Evolutionary conservation across 2,888 invertebrate genomes (phyloP), one percentile per base, ranked within the genome.

Genomic region (Pardosa pseudoannulata): DNA sequence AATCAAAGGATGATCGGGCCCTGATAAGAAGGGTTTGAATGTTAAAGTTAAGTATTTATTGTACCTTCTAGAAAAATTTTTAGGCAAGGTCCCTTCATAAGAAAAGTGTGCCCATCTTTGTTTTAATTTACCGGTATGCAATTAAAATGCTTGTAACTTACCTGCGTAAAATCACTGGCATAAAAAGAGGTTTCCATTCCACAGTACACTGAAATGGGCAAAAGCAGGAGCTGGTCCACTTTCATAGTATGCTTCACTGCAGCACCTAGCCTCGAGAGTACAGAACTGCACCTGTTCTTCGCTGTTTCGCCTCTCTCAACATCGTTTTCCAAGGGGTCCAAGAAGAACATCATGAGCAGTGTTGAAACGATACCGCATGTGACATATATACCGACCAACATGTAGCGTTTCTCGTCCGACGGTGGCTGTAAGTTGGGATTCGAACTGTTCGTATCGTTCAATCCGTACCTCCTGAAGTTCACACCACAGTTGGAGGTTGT

Each of bases 161-260:
- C 93, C 90, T 92, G 91, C 0, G 93, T 93, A 89, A 91, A 93
- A 70, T 93, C 92, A 0, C 97, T 98, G 23, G 96, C 96, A 89
- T 98, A 96, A 92, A 98, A 98, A 0, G 98, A 98, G 91, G 98
- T 98, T 91, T 98, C 98, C 94, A 99, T 96, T 81, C 98, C 98
- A 90, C 98, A 97, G 95, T 97, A 99, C 73, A 99, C 93, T 0
- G 98, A 99, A 88, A 99, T 95, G 0, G 98, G 98, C 88, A 98
- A 97, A 41, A 99, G 94, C 6, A 98, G 93, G 90, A 98, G 95
- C 91, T 98, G 98, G 91, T 97, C 96, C 0, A 96, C 96, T 91
- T 97, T 96, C 92, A 95, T 96, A 90, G 97, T 93, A 91, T 98
- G 98, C 91, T 95, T 95, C 87, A 96, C 95, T 0, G 98, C 98